Evolutionary conservation across 2,113 vertebrate genomes (phyloP), one percentile per base, ranked within the genome.

Genomic region (Merops nubicus): DNA sequence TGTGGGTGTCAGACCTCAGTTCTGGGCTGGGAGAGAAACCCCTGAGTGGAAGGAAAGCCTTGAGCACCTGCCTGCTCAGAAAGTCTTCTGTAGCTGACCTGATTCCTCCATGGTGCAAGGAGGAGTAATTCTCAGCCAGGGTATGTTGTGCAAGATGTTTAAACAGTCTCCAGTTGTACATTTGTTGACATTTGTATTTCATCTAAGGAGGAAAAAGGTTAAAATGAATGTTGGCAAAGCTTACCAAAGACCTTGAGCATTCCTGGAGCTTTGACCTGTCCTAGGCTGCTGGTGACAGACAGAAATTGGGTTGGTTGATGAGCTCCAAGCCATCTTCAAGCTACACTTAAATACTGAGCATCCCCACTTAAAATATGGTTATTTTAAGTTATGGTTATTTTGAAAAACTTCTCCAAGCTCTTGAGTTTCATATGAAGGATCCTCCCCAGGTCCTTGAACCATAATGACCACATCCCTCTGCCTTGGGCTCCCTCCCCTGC

Each of bases 101-200:
- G 7, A 3, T 72, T 85, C 48, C 65, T 40, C 7, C 9, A 2
- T 25, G 45, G 57, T 0, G 0, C 56, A 38, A 79, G 43, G 33
- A 63, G 69, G 50, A 72, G 67, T 40, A 25, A 51, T 79, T 76
- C 48, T 84, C 56, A 68, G 63, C 40, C 7, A 2, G 64, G 36
- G 14, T 69, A 11, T 56, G 73, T 73, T 81, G 26, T 42, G 59
- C 1, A 8, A 76, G 57, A 11, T 29, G 47, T 77, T 89, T 51
- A 34, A 38, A 11, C 26, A 6, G 22, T 79, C 48, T 85, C 42
- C n/a, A 73, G 0, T 47, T 91, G 45, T 15, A 29, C 29, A 5
- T 77, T 64, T 68, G 13, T 80, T 79, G 65, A 48, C 2, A 4
- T 64, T 91, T 75, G n/a, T n/a, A 16, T 92, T 77, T 85, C 60